Base-by-base conservation (phyloP, 2,888 invertebrate species). In the Matsumyia berberina region DNA sequence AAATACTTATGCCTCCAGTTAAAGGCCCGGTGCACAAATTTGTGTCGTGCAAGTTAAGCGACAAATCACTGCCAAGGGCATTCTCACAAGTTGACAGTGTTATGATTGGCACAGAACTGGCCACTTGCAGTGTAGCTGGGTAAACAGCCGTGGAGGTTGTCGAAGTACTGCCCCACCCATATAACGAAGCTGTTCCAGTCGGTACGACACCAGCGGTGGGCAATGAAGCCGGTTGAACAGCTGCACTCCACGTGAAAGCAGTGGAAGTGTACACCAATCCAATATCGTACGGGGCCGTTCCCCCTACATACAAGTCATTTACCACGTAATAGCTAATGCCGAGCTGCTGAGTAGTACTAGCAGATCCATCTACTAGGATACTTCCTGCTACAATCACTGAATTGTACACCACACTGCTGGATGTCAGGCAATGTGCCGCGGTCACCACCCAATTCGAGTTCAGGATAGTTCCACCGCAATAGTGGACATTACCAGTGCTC, bases 101-200 rank as follows among this genome's bases (percentile, higher is more conserved):
- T 17, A 90, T 90, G 1, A 90, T 90, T 0, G 89, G 88, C 9
- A 90, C 51, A 60, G 89, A 87, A 8, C 69, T 85, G n/a, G 89
- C 89, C n/a, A 89, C 88, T 86, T 91, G 90, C 3, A 91, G 86
- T 2, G 78, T 87, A 1, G 86, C 78, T 8, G 90, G 88, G 69
- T 89, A 90, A 4, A 62, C 72, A 2, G 90, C 82, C 4, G 86
- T 79, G 37, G 79, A 86, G 5, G 89, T 88, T 0, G 88, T 89
- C 2, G 90, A 90, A 2, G 88, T 90, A 58, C 90, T 90, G 7
- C 91, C 91, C 91, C 91, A 91, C 1, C 91, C 91, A 67, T 89
- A 91, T 0, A 91, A 69, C 42, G 88, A 82, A 0, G 89, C 90
- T 8, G 70, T 88, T n/a, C 90, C 90, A 0, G 88, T 87, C 6